These are phyloP conservation scores for Venusia cambrica DNA, from an alignment of 2,888 invertebrate species.

Conservation along the genomic window DNA sequence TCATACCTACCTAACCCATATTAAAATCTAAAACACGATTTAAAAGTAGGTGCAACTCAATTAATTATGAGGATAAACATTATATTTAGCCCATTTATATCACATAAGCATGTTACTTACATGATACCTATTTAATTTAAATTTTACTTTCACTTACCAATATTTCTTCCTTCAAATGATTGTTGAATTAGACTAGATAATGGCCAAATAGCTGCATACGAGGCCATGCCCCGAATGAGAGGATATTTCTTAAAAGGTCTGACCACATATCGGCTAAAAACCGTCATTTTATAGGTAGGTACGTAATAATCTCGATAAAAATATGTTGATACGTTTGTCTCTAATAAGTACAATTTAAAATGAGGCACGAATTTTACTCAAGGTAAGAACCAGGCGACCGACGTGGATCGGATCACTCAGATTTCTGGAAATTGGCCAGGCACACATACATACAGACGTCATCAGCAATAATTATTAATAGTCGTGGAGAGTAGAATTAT, in stretches of 20 bases:
- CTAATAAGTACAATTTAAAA: conserved; percentile 29
- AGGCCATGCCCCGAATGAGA: conserved; percentile 83
- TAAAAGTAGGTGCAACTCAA: too few relatives aligned
- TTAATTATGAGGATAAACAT: too few relatives aligned
- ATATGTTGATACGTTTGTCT: conserved; percentile 23
- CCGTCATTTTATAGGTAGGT: conserved; percentile 43
- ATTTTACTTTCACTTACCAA: conserved; percentile 79
- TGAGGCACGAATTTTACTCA: conserved; percentile 20
- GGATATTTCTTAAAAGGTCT: conserved; percentile 63
- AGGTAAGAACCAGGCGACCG: conserved; percentile 21
- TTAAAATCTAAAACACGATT: too few relatives aligned
- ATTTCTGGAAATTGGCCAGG: conserved; percentile 43
- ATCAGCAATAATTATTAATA: background rate
- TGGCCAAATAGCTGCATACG: conserved; percentile 88
- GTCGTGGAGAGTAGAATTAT: too few relatives aligned
- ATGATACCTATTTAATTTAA: too few relatives aligned
- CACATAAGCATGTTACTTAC: too few relatives aligned
- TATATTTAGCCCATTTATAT: too few relatives aligned
- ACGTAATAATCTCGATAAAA: background rate
- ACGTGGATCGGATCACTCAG: conserved; percentile 29
- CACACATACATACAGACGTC: conserved; percentile 4
- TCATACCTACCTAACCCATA: too few relatives aligned
- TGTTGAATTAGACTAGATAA: conserved; percentile 87
- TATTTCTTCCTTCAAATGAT: conserved; percentile 83
- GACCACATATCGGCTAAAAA: conserved; percentile 49